phyloP scores from a whole-genome alignment of 2,113 vertebrate species.

The Pardalotus punctatus region DNA sequence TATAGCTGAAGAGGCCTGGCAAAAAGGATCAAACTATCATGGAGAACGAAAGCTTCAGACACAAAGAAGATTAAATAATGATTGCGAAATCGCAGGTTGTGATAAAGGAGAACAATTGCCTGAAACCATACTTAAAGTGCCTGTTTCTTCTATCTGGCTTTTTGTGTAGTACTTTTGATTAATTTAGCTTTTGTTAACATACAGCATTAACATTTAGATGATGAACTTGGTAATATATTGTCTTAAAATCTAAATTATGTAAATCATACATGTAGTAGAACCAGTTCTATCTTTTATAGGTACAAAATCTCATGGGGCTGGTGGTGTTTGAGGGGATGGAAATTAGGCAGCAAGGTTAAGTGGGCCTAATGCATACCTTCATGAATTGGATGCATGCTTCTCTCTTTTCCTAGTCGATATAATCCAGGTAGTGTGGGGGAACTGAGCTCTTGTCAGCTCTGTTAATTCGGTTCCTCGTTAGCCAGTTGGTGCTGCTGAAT shows the following conservation, averaged over 20 bases:
- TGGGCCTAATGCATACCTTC: neutral
- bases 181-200: neutral
- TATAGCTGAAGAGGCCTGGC: slow-evolving; percentile 29
- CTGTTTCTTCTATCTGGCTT: neutral
- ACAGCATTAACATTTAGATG: neutral
- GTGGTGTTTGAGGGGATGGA: neutral
- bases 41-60: neutral
- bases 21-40: slow-evolving; percentile 31
- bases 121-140: neutral
- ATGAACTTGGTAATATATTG: neutral
- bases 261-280: neutral
- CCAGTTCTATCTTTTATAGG: neutral
- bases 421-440: neutral
- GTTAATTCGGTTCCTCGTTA: neutral
- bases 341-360: neutral
- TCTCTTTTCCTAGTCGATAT: neutral
- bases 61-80: slow-evolving; percentile 3
- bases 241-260: neutral
- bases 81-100: neutral
- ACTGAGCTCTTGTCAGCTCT: neutral
- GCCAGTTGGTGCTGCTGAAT: neutral
- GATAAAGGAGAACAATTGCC: neutral
- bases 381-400: neutral
- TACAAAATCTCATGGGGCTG: neutral
- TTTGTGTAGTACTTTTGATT: neutral